A percentile compares a stretch with the other conserved stretches of the same genome.
These are phyloP conservation scores for Rhea americana DNA, from an alignment of 2,113 vertebrate genomes.

Conservation along the genomic window DNA sequence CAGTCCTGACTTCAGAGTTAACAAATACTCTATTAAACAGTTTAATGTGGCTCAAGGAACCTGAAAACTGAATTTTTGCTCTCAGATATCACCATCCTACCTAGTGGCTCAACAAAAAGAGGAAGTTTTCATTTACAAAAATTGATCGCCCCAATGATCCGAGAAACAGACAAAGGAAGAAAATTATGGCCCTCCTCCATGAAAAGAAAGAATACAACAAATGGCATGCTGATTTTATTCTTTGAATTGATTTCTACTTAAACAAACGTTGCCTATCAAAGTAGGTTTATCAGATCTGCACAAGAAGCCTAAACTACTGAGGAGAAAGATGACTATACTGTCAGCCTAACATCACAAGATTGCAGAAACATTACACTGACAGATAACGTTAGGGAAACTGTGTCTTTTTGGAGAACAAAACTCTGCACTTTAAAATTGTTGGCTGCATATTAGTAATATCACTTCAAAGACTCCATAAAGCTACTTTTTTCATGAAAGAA, in stretches of 20 bases:
- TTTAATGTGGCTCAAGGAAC: neutral
- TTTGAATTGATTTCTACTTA: neutral
- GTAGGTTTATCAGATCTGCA: neutral
- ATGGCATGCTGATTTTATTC: neutral
- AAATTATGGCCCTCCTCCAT: accelerated
- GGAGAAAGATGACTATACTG: neutral
- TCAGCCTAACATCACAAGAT: neutral
- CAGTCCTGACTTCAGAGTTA: neutral
- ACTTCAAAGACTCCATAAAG: neutral
- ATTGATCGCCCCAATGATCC: neutral
- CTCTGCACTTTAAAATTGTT: neutral
- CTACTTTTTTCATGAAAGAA: neutral
- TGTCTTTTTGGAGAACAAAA: neutral
- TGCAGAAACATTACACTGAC: neutral
- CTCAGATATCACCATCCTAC: neutral
- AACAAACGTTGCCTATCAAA: neutral
- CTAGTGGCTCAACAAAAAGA: neutral
- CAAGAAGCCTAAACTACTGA: neutral
- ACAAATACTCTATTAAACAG: neutral
- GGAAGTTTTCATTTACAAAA: neutral
- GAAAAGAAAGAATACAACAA: neutral
- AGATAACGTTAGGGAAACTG: accelerated
- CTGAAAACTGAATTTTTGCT: neutral
- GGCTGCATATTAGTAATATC: neutral
- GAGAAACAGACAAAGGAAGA: neutral